Evolutionary conservation across 2,888 invertebrate genomes (phyloP).

Genomic region (Linyphia triangularis): DNA sequence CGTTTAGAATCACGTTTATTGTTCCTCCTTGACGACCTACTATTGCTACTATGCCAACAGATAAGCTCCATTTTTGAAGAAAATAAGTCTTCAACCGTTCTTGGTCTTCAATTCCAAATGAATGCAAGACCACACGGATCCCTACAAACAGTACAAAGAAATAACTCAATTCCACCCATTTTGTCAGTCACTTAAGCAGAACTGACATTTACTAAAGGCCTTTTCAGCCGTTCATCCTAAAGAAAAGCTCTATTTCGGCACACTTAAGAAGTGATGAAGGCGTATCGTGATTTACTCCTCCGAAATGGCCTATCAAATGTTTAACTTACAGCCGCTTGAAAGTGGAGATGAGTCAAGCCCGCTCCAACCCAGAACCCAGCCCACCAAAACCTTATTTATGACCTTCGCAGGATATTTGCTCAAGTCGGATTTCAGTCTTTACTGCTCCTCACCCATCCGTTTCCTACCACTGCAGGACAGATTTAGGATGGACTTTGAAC

Average conservation of each 20-base stretch:
- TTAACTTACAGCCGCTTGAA: slow-evolving; percentile 21
- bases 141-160: not conserved
- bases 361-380: slow-evolving; percentile 1
- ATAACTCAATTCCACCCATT: not conserved
- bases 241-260: not conserved
- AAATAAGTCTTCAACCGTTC: too few species aligned
- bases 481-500: not conserved
- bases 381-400: slow-evolving; percentile 38
- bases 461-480: not conserved
- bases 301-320: slow-evolving; percentile 50
- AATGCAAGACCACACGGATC: not conserved
- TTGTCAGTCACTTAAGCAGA: not conserved
- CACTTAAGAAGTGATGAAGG: slow-evolving; percentile 53
- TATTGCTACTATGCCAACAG: too few species aligned
- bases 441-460: not conserved
- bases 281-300: slow-evolving; percentile 50
- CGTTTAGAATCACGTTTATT: too few species aligned
- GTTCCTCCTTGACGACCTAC: too few species aligned
- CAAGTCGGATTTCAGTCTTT: slow-evolving; percentile 6
- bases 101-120: too few species aligned
- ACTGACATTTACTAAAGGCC: not conserved
- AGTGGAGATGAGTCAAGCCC: not conserved
- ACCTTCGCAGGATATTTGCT: slow-evolving; percentile 31
- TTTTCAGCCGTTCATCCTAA: not conserved
- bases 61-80: too few species aligned